These are phyloP conservation scores for Ophioderma brevispina DNA, from an alignment of 35 echinoderm and acorn worm species.

Conservation along the genomic window DNA sequence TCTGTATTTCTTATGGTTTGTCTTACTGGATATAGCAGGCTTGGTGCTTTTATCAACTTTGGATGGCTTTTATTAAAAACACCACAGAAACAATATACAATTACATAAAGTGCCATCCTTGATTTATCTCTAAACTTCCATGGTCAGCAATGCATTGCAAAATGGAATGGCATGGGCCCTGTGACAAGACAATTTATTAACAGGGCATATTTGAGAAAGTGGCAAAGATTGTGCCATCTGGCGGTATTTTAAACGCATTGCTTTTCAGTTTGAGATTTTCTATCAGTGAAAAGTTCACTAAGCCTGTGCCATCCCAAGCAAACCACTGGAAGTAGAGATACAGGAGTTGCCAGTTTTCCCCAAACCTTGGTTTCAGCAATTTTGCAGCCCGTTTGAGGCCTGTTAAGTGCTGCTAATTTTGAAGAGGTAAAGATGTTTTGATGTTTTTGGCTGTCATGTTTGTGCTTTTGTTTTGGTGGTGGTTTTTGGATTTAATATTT, in stretches of 20 bases:
- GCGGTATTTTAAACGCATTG: no score
- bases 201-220: neutral
- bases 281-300: neutral
- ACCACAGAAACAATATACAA: neutral
- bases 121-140: neutral
- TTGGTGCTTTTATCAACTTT: neutral
- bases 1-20: conserved; percentile 7
- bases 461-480: no score
- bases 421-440: no score
- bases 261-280: no score
- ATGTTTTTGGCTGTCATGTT: no score
- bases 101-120: neutral
- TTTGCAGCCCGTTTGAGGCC: no score
- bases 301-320: conserved; percentile 45
- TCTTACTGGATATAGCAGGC: neutral
- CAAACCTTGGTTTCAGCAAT: no score
- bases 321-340: conserved; percentile 52
- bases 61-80: neutral
- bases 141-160: neutral
- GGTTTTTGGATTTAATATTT: no score
- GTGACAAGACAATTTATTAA: neutral
- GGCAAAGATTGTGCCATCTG: no score
- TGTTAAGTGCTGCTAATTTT: no score
- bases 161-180: neutral
- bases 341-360: no score